Percentiles rank a stretch among this genome's conserved stretches.
phyloP scores from a whole-genome alignment of 2,113 vertebrate species.

The Anser brachyrhynchus region DNA sequence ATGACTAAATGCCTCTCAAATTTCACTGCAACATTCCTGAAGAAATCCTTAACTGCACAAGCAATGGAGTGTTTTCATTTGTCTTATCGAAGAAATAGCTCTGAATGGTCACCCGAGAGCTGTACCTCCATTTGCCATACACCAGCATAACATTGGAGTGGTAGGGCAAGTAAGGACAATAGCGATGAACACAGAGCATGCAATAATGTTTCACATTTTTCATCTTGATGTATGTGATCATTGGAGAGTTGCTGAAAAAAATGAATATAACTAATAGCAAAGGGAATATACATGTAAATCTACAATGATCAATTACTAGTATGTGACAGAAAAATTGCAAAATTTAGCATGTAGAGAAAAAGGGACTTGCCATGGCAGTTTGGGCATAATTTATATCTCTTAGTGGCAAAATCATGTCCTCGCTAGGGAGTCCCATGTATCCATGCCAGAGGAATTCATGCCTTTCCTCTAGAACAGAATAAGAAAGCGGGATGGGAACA shows the following conservation, averaged over 20 bases:
- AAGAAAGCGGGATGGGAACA: neutral
- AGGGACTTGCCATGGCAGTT: neutral
- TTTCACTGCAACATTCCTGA: neutral
- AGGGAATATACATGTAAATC: neutral
- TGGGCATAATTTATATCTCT: neutral
- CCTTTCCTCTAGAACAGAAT: neutral
- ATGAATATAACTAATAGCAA: neutral
- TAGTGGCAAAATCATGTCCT: neutral
- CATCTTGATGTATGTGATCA: neutral
- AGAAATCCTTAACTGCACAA: neutral
- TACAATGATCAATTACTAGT: neutral
- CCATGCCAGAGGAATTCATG: neutral
- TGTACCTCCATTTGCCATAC: neutral
- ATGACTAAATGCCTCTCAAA: neutral
- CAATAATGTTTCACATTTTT: neutral
- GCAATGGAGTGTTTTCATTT: neutral
- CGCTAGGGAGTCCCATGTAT: rapidly evolving
- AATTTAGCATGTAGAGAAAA: neutral
- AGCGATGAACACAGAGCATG: rapidly evolving
- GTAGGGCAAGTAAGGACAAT: neutral
- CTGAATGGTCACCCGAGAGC: neutral
- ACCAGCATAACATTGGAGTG: neutral
- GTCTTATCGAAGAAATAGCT: neutral
- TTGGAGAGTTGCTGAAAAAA: neutral
- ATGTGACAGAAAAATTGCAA: neutral